Conservation (phyloP, 2,888 invertebrate species). For the Chrysodeixis includens region DNA sequence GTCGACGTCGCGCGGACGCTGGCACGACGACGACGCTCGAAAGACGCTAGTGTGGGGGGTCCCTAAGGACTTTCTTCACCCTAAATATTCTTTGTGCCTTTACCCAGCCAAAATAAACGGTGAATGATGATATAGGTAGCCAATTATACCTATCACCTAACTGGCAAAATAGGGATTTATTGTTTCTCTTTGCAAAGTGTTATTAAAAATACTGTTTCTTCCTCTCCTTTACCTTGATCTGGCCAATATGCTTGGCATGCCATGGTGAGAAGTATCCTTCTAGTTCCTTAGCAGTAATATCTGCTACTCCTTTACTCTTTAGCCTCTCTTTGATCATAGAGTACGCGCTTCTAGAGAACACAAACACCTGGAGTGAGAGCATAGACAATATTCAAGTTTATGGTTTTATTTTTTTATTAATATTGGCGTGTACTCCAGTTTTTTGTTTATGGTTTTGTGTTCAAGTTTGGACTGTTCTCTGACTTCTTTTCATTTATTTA, state of each 20-base stretch:
- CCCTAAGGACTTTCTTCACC: too few species aligned
- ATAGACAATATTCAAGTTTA: conserved; percentile 72
- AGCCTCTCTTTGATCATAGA: conserved; percentile 94
- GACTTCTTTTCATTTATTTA: conserved; percentile 63
- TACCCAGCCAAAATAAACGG: too few species aligned
- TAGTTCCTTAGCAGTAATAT: conserved; percentile 92
- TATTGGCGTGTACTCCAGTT: conserved; percentile 65
- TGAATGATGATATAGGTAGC: too few species aligned
- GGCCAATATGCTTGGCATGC: conserved; percentile 95
- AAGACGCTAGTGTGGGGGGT: too few species aligned
- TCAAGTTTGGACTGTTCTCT: conserved; percentile 56
- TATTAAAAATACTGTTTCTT: background rate
- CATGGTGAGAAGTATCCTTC: conserved; percentile 96
- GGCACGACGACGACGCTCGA: too few species aligned
- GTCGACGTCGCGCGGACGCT: too few species aligned
- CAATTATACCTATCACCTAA: too few species aligned
- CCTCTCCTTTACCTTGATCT: conserved; percentile 89
- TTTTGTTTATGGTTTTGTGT: conserved; percentile 8
- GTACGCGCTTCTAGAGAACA: conserved; percentile 95
- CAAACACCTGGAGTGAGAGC: conserved; percentile 93
- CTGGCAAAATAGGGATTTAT: too few species aligned
- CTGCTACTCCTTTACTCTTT: conserved; percentile 93
- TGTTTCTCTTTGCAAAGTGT: too few species aligned
- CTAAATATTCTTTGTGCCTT: too few species aligned
- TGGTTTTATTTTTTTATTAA: conserved; percentile 32